These are phyloP conservation scores for Otus sunia DNA, from an alignment of 2,113 vertebrate genomes.

Conservation along the genomic window DNA sequence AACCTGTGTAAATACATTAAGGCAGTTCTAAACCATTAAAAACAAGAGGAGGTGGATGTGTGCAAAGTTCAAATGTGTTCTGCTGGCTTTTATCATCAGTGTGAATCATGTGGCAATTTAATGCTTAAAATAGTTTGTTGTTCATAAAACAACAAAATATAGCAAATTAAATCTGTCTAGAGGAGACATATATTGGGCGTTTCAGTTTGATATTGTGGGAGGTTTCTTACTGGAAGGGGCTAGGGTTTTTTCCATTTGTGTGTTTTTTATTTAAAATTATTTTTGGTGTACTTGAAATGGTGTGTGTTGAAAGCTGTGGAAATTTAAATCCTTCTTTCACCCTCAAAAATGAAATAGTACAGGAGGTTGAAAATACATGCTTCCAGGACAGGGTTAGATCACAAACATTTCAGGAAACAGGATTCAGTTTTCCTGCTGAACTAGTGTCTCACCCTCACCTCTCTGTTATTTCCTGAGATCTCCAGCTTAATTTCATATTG, in stretches of 20 bases:
- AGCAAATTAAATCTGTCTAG: conserved; percentile 7
- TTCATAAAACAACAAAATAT: conserved; percentile 30
- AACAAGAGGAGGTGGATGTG: conserved; percentile 34
- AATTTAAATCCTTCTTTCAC: background rate
- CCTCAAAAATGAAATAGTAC: background rate
- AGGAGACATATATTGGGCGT: background rate
- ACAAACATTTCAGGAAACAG: background rate
- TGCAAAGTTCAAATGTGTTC: conserved; percentile 45
- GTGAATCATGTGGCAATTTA: conserved; percentile 50
- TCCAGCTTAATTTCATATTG: background rate
- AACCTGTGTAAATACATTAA: conserved; percentile 57
- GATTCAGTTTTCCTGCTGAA: background rate
- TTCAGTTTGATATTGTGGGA: background rate
- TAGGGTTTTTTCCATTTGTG: background rate
- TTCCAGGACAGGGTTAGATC: background rate
- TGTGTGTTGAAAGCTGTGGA: background rate
- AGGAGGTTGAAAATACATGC: background rate
- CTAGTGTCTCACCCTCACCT: background rate
- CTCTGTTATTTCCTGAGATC: background rate
- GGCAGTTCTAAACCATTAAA: conserved; percentile 43
- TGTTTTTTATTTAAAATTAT: background rate
- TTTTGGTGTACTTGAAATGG: background rate
- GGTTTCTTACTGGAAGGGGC: background rate
- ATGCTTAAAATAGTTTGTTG: conserved; percentile 49
- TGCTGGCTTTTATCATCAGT: conserved; percentile 40